Evolutionary conservation across 2,113 vertebrate species (phyloP).

Genomic region (Sterna hirundo): DNA sequence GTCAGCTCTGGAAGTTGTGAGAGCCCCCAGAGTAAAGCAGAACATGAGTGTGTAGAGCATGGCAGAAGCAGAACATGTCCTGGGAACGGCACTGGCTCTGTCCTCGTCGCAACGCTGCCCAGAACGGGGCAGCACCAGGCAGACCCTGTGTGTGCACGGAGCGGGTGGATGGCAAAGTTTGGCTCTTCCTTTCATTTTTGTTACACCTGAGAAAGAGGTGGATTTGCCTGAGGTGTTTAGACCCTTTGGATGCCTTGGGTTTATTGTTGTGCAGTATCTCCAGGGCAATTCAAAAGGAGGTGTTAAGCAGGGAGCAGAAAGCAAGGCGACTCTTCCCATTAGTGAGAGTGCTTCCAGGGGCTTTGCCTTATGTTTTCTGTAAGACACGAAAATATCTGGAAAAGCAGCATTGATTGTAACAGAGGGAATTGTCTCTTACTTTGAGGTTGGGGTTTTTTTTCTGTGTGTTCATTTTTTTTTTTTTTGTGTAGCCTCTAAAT

Average conservation of each 20-base stretch:
- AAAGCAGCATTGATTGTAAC: background rate
- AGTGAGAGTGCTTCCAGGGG: background rate
- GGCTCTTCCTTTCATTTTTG: background rate
- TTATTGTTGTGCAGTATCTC: background rate
- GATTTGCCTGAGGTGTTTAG: background rate
- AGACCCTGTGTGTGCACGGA: rapidly evolving
- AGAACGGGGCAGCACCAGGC: background rate
- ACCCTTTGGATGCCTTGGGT: background rate
- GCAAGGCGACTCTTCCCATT: background rate
- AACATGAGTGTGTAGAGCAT: rapidly evolving
- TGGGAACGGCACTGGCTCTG: background rate
- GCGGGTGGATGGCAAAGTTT: background rate
- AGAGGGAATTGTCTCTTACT: background rate
- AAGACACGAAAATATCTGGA: background rate
- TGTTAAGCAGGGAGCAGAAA: background rate
- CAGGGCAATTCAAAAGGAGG: background rate
- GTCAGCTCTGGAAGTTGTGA: background rate
- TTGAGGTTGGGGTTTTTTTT: background rate
- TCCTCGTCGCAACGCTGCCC: background rate
- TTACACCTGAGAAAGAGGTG: background rate
- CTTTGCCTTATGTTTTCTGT: background rate
- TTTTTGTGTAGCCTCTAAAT: background rate
- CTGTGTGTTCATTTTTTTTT: background rate
- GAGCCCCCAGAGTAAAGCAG: background rate
- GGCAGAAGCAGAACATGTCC: background rate